Evolutionary conservation across 2,797 vertebrate genomes (phyloP), one percentile per base, ranked within the genome.

Genomic region (Muscicapa comitata): DNA sequence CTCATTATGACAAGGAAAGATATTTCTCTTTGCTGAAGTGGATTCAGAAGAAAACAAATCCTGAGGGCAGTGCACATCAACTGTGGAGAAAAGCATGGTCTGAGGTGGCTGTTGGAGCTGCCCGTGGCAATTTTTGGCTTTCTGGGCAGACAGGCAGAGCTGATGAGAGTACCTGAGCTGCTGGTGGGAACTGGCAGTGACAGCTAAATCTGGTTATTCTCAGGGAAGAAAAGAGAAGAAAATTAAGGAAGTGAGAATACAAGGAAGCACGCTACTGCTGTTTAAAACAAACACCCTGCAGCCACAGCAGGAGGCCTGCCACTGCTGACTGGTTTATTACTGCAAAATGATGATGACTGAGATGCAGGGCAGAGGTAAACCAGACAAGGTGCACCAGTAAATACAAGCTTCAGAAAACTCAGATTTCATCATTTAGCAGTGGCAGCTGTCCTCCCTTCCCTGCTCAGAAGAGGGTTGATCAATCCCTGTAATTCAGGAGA

Each of bases 201-300:
- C 93, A 94, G 86, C 73, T 86, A 91, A 96, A 84, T 86, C 92
- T 93, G 87, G 75, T 92, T 94, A 40, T 94, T 91, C 48, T 93
- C 51, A 37, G 40, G 58, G 37, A 93, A 94, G 47, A 94, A 88
- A 94, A 86, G 72, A 95, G 48, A 42, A 72, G 40, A 78, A 54
- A 93, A 86, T 82, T 79, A 87, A 57, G 84, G 55, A 86, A 86
- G 43, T 23, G 43, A 63, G 87, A 92, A 86, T 17, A 80, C 33
- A 71, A 72, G 61, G 73, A 70, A 72, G 40, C 40, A 38, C 0
- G 0, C 17, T 55, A 25, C 58, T 93, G 45, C 59, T 71, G 13
- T 93, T 93, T 85, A 31, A 85, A 95, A 88, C 26, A 90, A 92
- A 91, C 53, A 67, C 82, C 96, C 79, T 63, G 63, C 2, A 20